Conservation (phyloP, 2,797 vertebrate genomes). For the Hoplostethus mediterraneus region DNA sequence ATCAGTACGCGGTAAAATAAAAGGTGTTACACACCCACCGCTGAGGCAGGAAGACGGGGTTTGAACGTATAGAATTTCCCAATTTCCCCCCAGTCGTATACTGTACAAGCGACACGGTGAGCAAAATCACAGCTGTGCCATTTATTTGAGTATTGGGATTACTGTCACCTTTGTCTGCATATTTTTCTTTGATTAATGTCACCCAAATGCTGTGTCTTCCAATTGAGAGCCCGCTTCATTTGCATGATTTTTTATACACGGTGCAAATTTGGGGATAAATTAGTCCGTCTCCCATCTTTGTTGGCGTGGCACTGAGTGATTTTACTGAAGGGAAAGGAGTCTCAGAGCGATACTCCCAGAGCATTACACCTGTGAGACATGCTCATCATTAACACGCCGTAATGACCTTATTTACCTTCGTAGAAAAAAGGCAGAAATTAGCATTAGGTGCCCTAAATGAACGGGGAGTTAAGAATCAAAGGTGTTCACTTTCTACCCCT, state of each 20-base stretch:
- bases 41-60: slow-evolving; percentile 65
- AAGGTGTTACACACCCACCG: slow-evolving; percentile 48
- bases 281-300: slow-evolving; percentile 84
- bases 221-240: slow-evolving; percentile 86
- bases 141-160: slow-evolving; percentile 86
- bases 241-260: slow-evolving; percentile 91
- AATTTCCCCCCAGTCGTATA: slow-evolving; percentile 53
- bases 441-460: slow-evolving; percentile 84
- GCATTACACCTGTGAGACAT: slow-evolving; percentile 89
- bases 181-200: slow-evolving; percentile 91
- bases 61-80: slow-evolving; percentile 73
- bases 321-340: slow-evolving; percentile 74
- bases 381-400: slow-evolving; percentile 83
- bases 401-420: slow-evolving; percentile 90
- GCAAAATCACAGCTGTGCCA: slow-evolving; percentile 80
- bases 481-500: slow-evolving; percentile 63
- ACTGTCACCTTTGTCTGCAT: slow-evolving; percentile 89
- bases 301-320: slow-evolving; percentile 84
- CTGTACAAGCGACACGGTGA: slow-evolving; percentile 71
- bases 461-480: slow-evolving; percentile 85
- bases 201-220: slow-evolving; percentile 88
- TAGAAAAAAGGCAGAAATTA: slow-evolving; percentile 85
- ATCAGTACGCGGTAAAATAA: slow-evolving; percentile 77
- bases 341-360: slow-evolving; percentile 74
- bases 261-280: slow-evolving; percentile 88